Base-by-base conservation (phyloP, 2,113 vertebrate genomes). In the Callocephalon fimbriatum region DNA sequence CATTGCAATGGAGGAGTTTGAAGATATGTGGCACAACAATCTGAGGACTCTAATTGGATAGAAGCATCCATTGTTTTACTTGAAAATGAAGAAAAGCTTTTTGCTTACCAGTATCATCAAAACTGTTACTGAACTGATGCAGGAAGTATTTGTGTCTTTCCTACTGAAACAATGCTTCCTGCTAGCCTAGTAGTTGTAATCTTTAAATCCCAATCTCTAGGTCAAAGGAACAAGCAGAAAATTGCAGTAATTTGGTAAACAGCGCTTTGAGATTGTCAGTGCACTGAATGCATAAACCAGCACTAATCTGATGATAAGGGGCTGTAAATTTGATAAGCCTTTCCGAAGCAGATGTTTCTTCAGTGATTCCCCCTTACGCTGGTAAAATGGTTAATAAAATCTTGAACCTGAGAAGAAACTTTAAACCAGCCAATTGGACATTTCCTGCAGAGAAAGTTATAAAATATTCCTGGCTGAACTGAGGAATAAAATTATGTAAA, bases 331-430 rank as follows among this genome's bases (percentile, higher is more conserved):
- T 48, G 40, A 80, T 93, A 62, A 89, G 45, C 5, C 37, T 83
- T 90, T 72, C 31, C 7, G 12, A 88, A 90, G 48, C 48, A 93
- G 71, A 67, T 91, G 75, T 59, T 93, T 96, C 78, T 85, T 66
- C 68, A 70, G 37, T 29, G 58, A 44, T 78, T 18, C 27, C 31
- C 25, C 7, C 5, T 73, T 62, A 70, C 0, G 1, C 35, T 58
- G 50, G 56, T 25, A 74, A 86, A 97, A 84, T 10, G 11, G 15
- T 47, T 84, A 94, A 79, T 86, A 32, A 12, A 62, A 90, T 93
- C 72, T 63, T 81, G 56, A 76, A 65, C 37, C 25, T 91, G 37
- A 37, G 50, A 86, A 74, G 59, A 74, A 91, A 37, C 15, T 68
- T 82, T 65, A 83, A 83, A 70, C 10, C 48, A 79, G 50, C 65